These are phyloP conservation scores for Ptilodon capucinus DNA, from an alignment of 2,888 invertebrate genomes.

Conservation along the genomic window DNA sequence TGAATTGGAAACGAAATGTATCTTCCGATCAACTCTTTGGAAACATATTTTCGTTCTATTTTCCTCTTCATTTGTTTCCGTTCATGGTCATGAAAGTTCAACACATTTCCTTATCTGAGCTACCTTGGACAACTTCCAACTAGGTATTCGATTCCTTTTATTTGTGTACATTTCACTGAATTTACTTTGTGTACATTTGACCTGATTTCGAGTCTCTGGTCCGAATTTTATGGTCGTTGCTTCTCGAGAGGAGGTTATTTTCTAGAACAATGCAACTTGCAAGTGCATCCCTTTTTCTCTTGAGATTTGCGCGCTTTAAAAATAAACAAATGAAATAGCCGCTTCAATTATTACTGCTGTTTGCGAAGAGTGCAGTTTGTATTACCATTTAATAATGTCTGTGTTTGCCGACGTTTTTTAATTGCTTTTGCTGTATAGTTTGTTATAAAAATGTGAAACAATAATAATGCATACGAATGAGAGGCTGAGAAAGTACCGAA, in stretches of 20 bases:
- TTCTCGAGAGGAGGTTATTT: constrained; percentile 53
- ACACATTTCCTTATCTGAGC: constrained; percentile 32
- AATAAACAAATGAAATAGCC: constrained; percentile 38
- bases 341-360: constrained; percentile 40
- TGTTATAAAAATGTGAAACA: too few species aligned
- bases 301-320: constrained; percentile 35
- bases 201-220: constrained; percentile 41
- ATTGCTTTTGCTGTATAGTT: too few species aligned
- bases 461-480: too few species aligned
- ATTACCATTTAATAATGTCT: constrained; percentile 32
- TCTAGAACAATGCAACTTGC: constrained; percentile 52
- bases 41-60: constrained; percentile 1
- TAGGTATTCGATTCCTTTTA: constrained; percentile 44
- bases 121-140: constrained; percentile 47
- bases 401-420: constrained; percentile 16
- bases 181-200: constrained; percentile 45
- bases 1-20: too few species aligned
- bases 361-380: constrained; percentile 29
- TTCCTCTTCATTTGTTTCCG: constrained; percentile 19
- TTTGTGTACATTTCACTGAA: constrained; percentile 48
- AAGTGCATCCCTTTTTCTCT: constrained; percentile 35
- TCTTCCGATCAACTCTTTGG: too few species aligned
- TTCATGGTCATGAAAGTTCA: constrained; percentile 22
- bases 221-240: constrained; percentile 54
- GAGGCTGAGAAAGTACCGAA: too few species aligned